phyloP scores from a whole-genome alignment of 2,797 vertebrate genomes.

The Stomatorhinus walkeri region DNA sequence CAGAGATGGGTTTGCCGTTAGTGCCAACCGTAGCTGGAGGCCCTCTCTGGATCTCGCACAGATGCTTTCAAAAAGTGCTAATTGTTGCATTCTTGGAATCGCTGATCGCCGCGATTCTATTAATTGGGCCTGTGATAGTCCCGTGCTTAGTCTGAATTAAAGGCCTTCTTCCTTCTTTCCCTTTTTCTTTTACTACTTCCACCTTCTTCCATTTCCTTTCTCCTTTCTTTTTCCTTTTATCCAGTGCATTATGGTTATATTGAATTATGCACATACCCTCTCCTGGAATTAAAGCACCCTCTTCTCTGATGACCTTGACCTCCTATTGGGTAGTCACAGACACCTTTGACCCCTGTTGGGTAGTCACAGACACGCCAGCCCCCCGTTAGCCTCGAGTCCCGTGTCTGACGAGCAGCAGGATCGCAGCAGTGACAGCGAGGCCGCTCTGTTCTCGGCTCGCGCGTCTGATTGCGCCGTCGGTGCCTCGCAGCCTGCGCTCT shows the following conservation, averaged over 20 bases:
- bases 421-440: background rate
- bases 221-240: background rate
- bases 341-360: background rate
- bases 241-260: background rate
- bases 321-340: background rate
- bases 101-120: background rate
- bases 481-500: background rate
- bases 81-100: background rate
- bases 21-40: background rate
- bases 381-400: background rate
- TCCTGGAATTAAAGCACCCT: background rate
- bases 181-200: background rate
- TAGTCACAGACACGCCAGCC: background rate
- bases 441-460: background rate
- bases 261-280: background rate
- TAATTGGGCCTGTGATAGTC: background rate
- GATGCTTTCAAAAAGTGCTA: background rate
- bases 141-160: background rate
- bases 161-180: background rate
- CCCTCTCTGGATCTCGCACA: background rate
- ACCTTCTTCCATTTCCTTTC: background rate
- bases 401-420: conserved; percentile 20
- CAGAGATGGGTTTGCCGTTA: conserved; percentile 14
- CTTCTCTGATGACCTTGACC: background rate
- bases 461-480: too few relatives aligned